Conservation (phyloP, 53 echinoderm and acorn worm species). For the Hippasteria phrygiana region DNA sequence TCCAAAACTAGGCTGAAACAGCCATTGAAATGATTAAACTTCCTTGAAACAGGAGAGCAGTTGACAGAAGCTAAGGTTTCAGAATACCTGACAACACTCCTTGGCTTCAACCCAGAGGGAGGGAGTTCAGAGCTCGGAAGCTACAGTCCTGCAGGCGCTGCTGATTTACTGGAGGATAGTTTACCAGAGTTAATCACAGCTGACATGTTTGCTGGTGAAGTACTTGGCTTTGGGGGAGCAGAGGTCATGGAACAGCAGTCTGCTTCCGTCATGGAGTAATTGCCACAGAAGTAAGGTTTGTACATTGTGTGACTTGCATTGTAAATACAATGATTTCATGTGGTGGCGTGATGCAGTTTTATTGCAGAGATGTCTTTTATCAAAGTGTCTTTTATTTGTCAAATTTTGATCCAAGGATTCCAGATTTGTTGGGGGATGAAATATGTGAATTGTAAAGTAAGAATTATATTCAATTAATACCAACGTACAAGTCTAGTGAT, state of each 20-base stretch:
- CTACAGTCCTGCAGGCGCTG: constrained; percentile 73
- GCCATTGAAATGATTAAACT: neutral
- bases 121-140: constrained; percentile 97
- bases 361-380: no score
- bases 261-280: constrained; percentile 39
- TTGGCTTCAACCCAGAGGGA: constrained; percentile 97
- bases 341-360: no score
- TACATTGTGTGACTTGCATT: no score
- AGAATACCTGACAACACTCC: constrained; percentile 95
- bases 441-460: no score
- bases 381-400: no score
- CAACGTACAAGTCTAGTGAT: no score
- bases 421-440: no score
- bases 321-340: no score
- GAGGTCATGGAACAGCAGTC: constrained; percentile 56
- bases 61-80: constrained; percentile 93
- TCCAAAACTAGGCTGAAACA: no score
- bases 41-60: constrained; percentile 80
- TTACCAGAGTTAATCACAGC: constrained; percentile 92
- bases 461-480: no score
- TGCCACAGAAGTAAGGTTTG: neutral
- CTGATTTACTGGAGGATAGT: constrained; percentile 85
- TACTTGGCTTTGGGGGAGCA: constrained; percentile 88
- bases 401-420: no score
- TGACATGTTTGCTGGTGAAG: constrained; percentile 90